phyloP scores from a whole-genome alignment of 2,888 invertebrate species.

The Apamea epomidion region DNA sequence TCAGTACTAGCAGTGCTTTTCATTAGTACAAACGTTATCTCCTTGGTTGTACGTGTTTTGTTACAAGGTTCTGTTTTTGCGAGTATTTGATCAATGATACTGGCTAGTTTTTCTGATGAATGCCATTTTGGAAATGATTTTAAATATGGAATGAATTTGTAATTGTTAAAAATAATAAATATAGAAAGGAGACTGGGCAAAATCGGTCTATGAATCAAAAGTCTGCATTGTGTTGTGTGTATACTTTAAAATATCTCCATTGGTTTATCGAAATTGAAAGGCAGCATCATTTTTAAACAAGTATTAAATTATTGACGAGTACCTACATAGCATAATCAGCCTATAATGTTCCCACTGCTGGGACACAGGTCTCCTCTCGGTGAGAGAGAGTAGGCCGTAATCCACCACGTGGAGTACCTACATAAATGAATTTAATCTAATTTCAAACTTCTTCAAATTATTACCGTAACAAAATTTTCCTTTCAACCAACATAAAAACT shows the following conservation, averaged over 20 bases:
- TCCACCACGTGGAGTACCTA: background rate
- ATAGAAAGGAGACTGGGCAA: background rate
- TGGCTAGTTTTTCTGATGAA: background rate
- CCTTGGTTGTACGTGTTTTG: constrained; percentile 79
- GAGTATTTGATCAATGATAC: constrained; percentile 22
- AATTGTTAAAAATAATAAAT: background rate
- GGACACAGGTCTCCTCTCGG: too few species aligned
- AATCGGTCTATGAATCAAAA: background rate
- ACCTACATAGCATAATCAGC: too few species aligned
- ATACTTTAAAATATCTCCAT: background rate
- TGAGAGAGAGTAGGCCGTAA: too few species aligned
- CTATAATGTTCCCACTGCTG: too few species aligned
- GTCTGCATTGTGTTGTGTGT: too few species aligned
- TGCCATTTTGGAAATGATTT: background rate
- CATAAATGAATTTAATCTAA: background rate
- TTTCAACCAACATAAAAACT: background rate
- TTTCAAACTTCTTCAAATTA: background rate
- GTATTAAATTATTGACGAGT: too few species aligned
- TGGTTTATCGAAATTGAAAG: background rate
- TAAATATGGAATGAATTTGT: background rate
- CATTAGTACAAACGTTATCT: constrained; percentile 89
- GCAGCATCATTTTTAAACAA: background rate
- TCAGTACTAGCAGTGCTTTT: constrained; percentile 86
- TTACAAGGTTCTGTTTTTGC: constrained; percentile 71
- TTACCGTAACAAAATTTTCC: background rate